phyloP scores from a whole-genome alignment of 2,888 invertebrate genomes.

The Drosophila cognata region DNA sequence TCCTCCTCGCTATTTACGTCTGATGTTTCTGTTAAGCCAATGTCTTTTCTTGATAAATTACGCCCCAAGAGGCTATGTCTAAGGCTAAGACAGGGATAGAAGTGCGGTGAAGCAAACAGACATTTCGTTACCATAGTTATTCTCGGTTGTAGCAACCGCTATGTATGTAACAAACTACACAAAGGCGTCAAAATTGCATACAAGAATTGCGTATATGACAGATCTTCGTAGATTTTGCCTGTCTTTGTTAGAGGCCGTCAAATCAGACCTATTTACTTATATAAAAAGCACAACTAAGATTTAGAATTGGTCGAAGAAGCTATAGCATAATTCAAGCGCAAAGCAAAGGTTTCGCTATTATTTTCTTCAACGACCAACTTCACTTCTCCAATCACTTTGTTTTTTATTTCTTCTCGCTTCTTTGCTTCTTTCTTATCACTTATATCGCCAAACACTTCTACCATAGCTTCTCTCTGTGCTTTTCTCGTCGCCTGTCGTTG shows the following conservation, averaged over 20 bases:
- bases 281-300: neutral
- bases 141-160: neutral
- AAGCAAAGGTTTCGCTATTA: neutral
- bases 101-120: neutral
- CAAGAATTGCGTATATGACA: neutral
- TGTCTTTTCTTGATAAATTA: constrained; percentile 19
- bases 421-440: neutral
- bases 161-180: neutral
- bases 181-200: neutral
- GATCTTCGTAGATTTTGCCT: neutral
- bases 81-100: neutral
- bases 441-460: neutral
- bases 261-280: neutral
- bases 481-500: neutral
- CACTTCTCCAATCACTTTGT: neutral
- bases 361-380: neutral
- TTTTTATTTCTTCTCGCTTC: neutral
- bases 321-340: neutral
- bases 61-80: constrained; percentile 1
- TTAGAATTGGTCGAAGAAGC: neutral
- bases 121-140: constrained; percentile 1
- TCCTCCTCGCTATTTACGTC: constrained; percentile 16
- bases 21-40: constrained; percentile 7
- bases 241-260: neutral
- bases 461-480: neutral